These are phyloP conservation scores for Stratiolaelaps scimitus DNA, from an alignment of 1,140 invertebrate species.

Conservation along the genomic window DNA sequence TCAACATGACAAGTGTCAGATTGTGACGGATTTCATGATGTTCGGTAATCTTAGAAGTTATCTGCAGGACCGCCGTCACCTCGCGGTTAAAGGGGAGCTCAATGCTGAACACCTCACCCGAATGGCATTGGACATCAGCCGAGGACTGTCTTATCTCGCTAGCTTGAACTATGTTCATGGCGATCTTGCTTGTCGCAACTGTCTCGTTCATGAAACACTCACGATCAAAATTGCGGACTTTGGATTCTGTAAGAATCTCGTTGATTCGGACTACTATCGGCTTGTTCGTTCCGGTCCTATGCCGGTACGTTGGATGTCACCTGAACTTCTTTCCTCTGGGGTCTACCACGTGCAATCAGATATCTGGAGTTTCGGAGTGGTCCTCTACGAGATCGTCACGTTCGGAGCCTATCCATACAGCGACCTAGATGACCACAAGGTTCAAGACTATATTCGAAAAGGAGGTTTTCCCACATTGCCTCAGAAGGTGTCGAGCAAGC, in stretches of 20 bases:
- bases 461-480: slow-evolving; percentile 60
- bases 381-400: slow-evolving; percentile 69
- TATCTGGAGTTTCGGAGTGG: slow-evolving; percentile 70
- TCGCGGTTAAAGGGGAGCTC: slow-evolving; percentile 54
- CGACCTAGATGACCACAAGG: slow-evolving; percentile 68
- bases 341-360: slow-evolving; percentile 71
- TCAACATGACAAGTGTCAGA: slow-evolving; percentile 67
- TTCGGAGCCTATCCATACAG: slow-evolving; percentile 78
- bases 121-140: slow-evolving; percentile 72
- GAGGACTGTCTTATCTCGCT: slow-evolving; percentile 68
- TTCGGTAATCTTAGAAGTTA: slow-evolving; percentile 80
- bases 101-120: slow-evolving; percentile 55
- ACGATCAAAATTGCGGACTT: slow-evolving; percentile 81
- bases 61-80: slow-evolving; percentile 62
- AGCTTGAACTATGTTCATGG: slow-evolving; percentile 67
- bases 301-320: slow-evolving; percentile 86
- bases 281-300: slow-evolving; percentile 61
- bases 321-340: slow-evolving; percentile 60
- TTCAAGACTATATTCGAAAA: slow-evolving; percentile 60
- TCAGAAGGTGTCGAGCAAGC: slow-evolving; percentile 48
- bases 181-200: slow-evolving; percentile 74
- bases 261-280: slow-evolving; percentile 72
- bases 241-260: slow-evolving; percentile 76
- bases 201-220: slow-evolving; percentile 64
- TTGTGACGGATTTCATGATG: slow-evolving; percentile 85